phyloP scores from a whole-genome alignment of 2,797 vertebrate genomes.

The Tadarida brasiliensis region DNA sequence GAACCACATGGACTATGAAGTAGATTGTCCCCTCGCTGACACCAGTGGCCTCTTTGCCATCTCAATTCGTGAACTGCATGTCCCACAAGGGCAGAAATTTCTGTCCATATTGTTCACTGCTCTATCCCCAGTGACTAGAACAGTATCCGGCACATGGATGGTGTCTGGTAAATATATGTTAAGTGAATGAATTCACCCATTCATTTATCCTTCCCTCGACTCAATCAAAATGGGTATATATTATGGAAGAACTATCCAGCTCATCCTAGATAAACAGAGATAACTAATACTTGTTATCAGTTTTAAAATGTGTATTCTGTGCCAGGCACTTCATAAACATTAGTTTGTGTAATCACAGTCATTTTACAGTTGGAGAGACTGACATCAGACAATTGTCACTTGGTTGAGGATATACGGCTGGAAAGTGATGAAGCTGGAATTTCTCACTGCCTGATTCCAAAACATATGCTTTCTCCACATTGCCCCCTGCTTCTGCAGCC shows the following conservation, averaged over 20 bases:
- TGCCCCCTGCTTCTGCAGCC: not conserved
- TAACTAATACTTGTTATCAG: not conserved
- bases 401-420: not conserved
- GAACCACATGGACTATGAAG: not conserved
- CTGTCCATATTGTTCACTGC: constrained; percentile 26
- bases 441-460: not conserved
- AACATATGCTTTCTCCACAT: not conserved
- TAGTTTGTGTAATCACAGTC: not conserved
- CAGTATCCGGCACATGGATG: not conserved
- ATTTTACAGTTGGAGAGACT: constrained; percentile 30
- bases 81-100: not conserved
- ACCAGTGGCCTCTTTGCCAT: not conserved
- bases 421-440: not conserved
- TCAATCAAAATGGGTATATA: not conserved
- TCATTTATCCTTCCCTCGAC: not conserved
- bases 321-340: not conserved
- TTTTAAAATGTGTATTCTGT: not conserved
- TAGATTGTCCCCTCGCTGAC: not conserved
- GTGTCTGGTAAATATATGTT: not conserved
- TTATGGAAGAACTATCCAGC: not conserved
- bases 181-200: constrained; percentile 1
- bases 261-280: not conserved
- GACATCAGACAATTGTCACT: constrained; percentile 16
- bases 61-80: not conserved
- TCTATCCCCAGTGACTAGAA: not conserved